Evolutionary conservation across 2,888 invertebrate genomes (phyloP), one percentile per base, ranked within the genome.

Genomic region (Acanthococcus lagerstroemiae): DNA sequence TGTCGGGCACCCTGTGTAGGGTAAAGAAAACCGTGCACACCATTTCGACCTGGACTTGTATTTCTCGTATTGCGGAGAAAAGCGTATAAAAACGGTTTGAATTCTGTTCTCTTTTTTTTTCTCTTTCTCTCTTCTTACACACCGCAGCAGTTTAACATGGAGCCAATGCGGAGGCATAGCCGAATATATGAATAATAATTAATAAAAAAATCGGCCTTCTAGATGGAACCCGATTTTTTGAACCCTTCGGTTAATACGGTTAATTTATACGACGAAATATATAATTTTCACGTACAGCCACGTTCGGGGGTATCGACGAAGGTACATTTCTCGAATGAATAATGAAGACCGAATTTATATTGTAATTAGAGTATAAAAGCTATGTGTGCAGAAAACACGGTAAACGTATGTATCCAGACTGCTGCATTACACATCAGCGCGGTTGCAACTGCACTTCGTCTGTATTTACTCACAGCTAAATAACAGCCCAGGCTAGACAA

Each of bases 101-200:
- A 45, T 19, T 45, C 46, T 19, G 19, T n/a, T n/a, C n/a, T n/a
- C n/a, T n/a, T n/a, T n/a, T n/a, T n/a, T n/a, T n/a, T n/a, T n/a
- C n/a, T n/a, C n/a, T n/a, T n/a, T n/a, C n/a, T n/a, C n/a, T n/a
- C n/a, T n/a, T n/a, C n/a, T n/a, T n/a, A n/a, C n/a, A n/a, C n/a
- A n/a, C n/a, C n/a, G n/a, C n/a, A n/a, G n/a, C n/a, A n/a, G n/a
- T n/a, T n/a, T n/a, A n/a, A n/a, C n/a, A n/a, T n/a, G n/a, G n/a
- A n/a, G n/a, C n/a, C n/a, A n/a, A n/a, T n/a, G n/a, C n/a, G n/a
- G n/a, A n/a, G n/a, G n/a, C n/a, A n/a, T n/a, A 15, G 17, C 4
- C 46, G 60, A 60, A 60, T 60, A 60, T 19, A 60, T 60, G 60
- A 60, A 60, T 60, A 60, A 60, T 60, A 60, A 60, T 60, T 60